A percentile compares a stretch with the other conserved stretches of the same genome.
Evolutionary conservation across 2,113 vertebrate genomes (phyloP).

Genomic region (Salminus brasiliensis): DNA sequence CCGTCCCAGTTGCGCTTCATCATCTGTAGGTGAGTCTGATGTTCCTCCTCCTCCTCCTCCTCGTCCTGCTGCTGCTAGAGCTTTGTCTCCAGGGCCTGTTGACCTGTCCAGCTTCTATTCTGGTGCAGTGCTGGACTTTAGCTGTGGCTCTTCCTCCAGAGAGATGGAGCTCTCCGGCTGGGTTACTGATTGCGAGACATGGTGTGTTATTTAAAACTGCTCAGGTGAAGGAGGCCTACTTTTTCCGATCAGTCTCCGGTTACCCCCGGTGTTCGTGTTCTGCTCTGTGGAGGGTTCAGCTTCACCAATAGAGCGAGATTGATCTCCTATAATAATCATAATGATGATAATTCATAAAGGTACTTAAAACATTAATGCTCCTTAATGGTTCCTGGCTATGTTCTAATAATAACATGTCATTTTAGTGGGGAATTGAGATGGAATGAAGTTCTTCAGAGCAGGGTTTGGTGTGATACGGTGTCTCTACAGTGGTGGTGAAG

Average conservation of each 20-base stretch:
- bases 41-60: background rate
- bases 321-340: background rate
- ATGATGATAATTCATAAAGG: too few species aligned
- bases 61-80: too few species aligned
- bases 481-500: too few species aligned
- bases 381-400: background rate
- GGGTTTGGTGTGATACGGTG: too few species aligned
- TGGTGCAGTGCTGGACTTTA: background rate
- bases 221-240: constrained; percentile 38
- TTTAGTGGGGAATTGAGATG: too few species aligned
- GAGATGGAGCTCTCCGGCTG: constrained; percentile 31
- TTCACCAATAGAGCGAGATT: background rate
- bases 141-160: background rate
- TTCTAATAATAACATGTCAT: too few species aligned
- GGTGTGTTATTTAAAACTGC: constrained; percentile 49
- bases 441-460: too few species aligned
- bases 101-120: too few species aligned
- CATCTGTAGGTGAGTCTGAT: constrained; percentile 42
- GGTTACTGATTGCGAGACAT: constrained; percentile 58
- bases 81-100: too few species aligned
- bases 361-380: background rate
- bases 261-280: background rate
- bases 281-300: too few species aligned
- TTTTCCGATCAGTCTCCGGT: background rate
- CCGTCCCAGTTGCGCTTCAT: background rate